These are phyloP conservation scores for Natator depressus DNA, from an alignment of 2,113 vertebrate species.

Conservation along the genomic window DNA sequence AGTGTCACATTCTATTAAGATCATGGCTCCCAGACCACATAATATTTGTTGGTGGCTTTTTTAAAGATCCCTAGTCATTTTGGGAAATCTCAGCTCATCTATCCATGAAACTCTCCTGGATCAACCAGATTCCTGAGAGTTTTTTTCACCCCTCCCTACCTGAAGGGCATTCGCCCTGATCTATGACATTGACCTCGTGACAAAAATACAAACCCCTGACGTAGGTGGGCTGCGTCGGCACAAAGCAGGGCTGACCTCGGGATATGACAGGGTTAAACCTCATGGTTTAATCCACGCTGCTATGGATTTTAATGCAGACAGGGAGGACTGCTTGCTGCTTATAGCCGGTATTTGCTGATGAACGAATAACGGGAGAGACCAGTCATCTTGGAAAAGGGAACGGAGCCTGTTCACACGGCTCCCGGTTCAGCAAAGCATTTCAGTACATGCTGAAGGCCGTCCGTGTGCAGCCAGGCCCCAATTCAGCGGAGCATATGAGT, in stretches of 20 bases:
- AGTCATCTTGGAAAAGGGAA: not conserved
- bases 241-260: not conserved
- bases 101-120: not conserved
- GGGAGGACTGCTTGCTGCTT: not conserved
- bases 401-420: not conserved
- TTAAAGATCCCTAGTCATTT: not conserved
- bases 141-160: not conserved
- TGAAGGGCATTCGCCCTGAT: too few relatives aligned
- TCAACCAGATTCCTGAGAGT: not conserved
- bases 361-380: not conserved
- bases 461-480: not conserved
- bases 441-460: not conserved
- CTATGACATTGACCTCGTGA: not conserved
- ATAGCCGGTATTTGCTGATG: not conserved
- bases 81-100: not conserved
- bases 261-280: not conserved
- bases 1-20: not conserved
- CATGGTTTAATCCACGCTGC: not conserved
- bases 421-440: not conserved
- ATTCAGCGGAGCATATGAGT: accelerated
- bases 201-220: not conserved
- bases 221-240: too few relatives aligned
- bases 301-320: not conserved
- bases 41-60: not conserved
- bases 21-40: too few relatives aligned